Evolutionary conservation across 2,797 vertebrate species (phyloP).

Genomic region (Tragelaphus eurycerus): DNA sequence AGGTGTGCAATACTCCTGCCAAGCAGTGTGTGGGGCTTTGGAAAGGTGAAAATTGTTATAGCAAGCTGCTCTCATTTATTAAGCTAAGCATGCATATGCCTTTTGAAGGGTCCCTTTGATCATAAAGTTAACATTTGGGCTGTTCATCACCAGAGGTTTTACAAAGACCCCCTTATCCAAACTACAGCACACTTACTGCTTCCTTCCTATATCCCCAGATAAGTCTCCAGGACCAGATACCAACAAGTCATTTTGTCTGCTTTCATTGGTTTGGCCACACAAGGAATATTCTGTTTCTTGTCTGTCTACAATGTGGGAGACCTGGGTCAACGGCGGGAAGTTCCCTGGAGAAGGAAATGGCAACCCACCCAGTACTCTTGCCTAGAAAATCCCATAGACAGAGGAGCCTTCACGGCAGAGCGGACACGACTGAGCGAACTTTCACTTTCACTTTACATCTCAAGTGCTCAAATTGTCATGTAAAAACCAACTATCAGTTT

Average conservation of each 20-base stretch:
- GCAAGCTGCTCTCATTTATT: background rate
- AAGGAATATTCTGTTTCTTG: background rate
- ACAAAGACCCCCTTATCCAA: background rate
- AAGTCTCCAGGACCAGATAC: background rate
- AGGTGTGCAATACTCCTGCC: background rate
- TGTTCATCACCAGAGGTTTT: background rate
- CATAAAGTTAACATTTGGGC: background rate
- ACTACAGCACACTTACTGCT: background rate
- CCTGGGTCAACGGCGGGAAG: no score
- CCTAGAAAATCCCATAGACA: no score
- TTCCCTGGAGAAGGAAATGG: no score
- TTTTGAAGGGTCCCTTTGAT: background rate
- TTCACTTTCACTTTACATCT: no score
- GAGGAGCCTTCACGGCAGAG: no score
- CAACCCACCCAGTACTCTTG: no score
- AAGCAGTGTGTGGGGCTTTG: background rate
- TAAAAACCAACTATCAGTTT: slow-evolving; percentile 44
- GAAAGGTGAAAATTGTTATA: background rate
- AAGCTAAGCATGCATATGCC: background rate
- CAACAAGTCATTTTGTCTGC: background rate
- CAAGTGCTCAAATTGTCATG: slow-evolving; percentile 19
- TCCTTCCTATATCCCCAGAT: background rate
- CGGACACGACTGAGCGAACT: no score
- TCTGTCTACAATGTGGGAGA: no score
- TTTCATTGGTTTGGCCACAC: background rate